phyloP scores from a whole-genome alignment of 1,140 invertebrate genomes.

The Zaprionus capensis region DNA sequence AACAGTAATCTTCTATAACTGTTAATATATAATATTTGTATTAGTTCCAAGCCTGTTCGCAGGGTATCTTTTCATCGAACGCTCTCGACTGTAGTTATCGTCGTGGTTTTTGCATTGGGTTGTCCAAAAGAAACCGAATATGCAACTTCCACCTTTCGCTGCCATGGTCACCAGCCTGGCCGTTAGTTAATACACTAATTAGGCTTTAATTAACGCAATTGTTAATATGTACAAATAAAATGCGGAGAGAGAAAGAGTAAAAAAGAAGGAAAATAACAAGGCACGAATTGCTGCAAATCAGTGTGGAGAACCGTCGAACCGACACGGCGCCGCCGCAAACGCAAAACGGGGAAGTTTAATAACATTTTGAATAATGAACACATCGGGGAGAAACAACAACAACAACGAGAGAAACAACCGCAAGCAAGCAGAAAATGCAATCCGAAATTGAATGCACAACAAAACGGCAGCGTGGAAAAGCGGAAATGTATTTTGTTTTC shows the following conservation, averaged over 20 bases:
- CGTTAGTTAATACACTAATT: constrained; percentile 63
- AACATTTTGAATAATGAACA: constrained; percentile 79
- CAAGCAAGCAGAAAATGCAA: constrained; percentile 60
- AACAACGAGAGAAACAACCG: constrained; percentile 30
- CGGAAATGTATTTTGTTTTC: constrained; percentile 68
- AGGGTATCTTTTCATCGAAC: too few relatives aligned
- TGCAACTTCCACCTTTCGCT: constrained; percentile 76
- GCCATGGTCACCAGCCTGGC: constrained; percentile 53
- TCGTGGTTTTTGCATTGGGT: constrained; percentile 27
- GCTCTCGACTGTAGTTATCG: too few relatives aligned
- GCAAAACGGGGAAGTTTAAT: constrained; percentile 75
- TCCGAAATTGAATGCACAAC: constrained; percentile 47
- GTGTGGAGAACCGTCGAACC: constrained; percentile 58
- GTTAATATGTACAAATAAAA: constrained; percentile 45
- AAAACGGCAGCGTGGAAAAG: constrained; percentile 67
- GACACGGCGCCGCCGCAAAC: constrained; percentile 15
- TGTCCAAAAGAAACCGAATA: constrained; percentile 34
- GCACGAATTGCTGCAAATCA: constrained; percentile 35
- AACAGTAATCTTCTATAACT: too few relatives aligned
- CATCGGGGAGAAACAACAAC: constrained; percentile 12
- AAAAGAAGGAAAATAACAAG: constrained; percentile 31
- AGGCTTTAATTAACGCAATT: constrained; percentile 74
- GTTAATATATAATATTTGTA: too few relatives aligned
- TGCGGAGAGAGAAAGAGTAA: not conserved
- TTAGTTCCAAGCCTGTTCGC: too few relatives aligned